Conservation (phyloP, 2,113 vertebrate species). For the Madoqua kirkii region DNA sequence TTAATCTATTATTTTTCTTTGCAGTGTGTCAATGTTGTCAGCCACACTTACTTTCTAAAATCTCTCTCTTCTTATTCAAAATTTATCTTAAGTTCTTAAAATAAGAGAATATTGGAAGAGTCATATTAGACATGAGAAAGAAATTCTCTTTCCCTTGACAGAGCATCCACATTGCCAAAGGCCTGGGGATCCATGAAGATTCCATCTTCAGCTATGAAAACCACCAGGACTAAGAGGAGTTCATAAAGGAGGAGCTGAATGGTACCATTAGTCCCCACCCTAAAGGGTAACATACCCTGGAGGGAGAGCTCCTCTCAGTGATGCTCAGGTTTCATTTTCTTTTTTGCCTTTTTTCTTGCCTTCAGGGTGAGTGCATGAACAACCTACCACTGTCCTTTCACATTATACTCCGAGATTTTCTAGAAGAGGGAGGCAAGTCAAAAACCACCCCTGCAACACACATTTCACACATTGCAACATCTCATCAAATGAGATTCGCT, state of each 20-base stretch:
- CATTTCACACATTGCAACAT: too few relatives aligned
- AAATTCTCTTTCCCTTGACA: neutral
- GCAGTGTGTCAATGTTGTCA: neutral
- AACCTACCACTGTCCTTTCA: neutral
- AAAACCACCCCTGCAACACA: neutral
- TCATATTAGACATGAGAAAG: neutral
- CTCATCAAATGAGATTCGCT: neutral
- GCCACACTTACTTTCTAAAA: neutral
- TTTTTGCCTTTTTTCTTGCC: neutral
- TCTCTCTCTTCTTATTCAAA: neutral
- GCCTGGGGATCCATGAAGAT: neutral
- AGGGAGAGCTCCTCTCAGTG: neutral
- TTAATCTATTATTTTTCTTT: constrained; percentile 34
- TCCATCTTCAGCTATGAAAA: neutral
- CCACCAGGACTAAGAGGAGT: neutral
- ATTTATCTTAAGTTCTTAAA: constrained; percentile 9
- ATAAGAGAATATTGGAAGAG: neutral
- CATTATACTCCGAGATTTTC: neutral
- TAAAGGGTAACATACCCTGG: neutral
- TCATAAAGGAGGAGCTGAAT: neutral
- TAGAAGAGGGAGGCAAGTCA: neutral
- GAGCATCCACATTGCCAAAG: neutral
- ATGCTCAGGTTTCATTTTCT: neutral
- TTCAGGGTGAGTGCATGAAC: neutral
- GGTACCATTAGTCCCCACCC: accelerated